A percentile compares a stretch with the other conserved stretches of the same genome.
Evolutionary conservation across 2,888 invertebrate genomes (phyloP).

Genomic region (Brachypalpus laphriformis): DNA sequence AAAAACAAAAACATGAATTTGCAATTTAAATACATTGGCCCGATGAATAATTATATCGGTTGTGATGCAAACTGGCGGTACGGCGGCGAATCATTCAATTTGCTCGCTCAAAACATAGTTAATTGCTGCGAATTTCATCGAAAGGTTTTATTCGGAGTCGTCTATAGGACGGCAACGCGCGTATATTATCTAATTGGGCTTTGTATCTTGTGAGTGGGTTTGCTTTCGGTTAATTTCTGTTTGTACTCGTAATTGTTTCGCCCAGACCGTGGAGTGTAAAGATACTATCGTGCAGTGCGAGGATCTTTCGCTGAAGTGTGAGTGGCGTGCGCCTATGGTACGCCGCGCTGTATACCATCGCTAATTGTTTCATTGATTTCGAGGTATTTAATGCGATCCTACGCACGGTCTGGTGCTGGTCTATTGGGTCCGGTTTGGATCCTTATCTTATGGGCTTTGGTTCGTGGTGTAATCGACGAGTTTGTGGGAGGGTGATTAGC

Average conservation of each 20-base stretch:
- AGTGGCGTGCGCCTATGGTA: neutral
- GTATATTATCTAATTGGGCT: neutral
- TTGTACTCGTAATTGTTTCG: neutral
- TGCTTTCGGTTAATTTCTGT: neutral
- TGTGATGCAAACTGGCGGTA: slow-evolving; percentile 10
- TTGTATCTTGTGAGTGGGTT: neutral
- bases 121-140: slow-evolving; percentile 2
- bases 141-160: neutral
- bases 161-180: neutral
- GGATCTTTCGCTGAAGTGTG: neutral
- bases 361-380: neutral
- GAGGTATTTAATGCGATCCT: neutral
- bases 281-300: neutral
- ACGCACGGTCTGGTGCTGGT: neutral
- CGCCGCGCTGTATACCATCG: neutral
- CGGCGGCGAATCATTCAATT: slow-evolving; percentile 16
- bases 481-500: neutral
- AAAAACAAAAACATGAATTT: slow-evolving; percentile 4
- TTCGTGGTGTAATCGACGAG: neutral
- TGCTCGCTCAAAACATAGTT: slow-evolving; percentile 28
- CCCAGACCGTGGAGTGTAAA: neutral
- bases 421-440: neutral
- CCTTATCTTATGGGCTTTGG: slow-evolving; percentile 15
- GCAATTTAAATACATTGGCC: slow-evolving; percentile 1
- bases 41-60: slow-evolving; percentile 7